A percentile compares a stretch with the other conserved stretches of the same genome.
Conservation (phyloP, 2,113 vertebrate genomes). For the Pomatostomus ruficeps region DNA sequence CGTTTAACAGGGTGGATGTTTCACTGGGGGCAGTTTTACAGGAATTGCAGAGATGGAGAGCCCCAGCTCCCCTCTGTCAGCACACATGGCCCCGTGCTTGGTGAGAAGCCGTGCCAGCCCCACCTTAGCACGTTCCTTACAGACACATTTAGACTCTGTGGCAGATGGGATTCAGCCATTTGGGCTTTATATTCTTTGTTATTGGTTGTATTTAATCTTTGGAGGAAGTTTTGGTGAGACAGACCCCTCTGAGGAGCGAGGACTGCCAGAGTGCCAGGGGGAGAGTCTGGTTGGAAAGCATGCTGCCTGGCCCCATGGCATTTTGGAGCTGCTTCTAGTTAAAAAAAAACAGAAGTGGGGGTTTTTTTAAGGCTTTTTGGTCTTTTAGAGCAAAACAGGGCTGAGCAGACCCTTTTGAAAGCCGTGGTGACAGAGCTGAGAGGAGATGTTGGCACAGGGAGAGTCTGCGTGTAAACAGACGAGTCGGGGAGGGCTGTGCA, state of each 20-base stretch:
- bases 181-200: background rate
- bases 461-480: background rate
- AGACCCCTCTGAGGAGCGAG: rapidly evolving
- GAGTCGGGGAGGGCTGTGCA: rapidly evolving
- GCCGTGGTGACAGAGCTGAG: background rate
- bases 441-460: rapidly evolving
- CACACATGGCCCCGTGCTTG: rapidly evolving
- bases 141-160: background rate
- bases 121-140: rapidly evolving
- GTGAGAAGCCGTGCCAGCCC: background rate
- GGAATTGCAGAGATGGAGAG: background rate
- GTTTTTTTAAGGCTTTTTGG: background rate
- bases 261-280: background rate
- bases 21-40: background rate
- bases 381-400: background rate
- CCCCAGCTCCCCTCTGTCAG: background rate
- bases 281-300: background rate
- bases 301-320: background rate
- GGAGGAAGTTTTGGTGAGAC: background rate
- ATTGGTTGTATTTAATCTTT: background rate
- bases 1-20: background rate
- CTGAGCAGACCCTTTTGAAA: background rate
- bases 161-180: background rate
- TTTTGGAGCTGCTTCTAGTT: background rate
- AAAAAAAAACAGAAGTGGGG: background rate